phyloP scores from a whole-genome alignment of 30 jellyfish, hydroid and myxozoan genomes.

The Hydractinia echinata region DNA sequence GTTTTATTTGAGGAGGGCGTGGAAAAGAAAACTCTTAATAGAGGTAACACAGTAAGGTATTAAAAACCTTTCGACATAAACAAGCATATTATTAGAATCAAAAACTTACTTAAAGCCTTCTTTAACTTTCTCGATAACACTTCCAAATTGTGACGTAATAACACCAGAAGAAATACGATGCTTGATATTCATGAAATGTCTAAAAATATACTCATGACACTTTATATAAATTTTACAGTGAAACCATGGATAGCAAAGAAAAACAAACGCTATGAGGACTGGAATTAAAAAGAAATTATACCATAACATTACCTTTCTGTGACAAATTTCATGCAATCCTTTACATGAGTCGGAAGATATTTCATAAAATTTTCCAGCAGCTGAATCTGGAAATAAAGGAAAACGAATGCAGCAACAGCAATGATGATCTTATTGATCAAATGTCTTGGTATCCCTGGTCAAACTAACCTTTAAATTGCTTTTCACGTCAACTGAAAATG shows the following conservation, averaged over 20 bases:
- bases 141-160: background rate
- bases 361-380: constrained; percentile 31
- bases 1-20: too few relatives aligned
- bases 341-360: constrained; percentile 13
- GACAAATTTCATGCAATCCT: constrained; percentile 25
- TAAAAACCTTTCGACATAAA: too few relatives aligned
- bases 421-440: too few relatives aligned
- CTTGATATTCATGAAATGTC: constrained; percentile 26
- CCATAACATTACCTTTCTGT: constrained; percentile 25
- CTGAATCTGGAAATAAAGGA: constrained; percentile 19
- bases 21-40: too few relatives aligned
- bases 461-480: too few relatives aligned
- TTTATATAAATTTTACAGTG: background rate
- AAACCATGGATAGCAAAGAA: too few relatives aligned
- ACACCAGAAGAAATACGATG: background rate
- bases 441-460: too few relatives aligned
- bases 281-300: background rate
- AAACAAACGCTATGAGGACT: background rate
- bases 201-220: background rate
- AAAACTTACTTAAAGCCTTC: constrained; percentile 28
- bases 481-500: background rate
- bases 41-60: too few relatives aligned
- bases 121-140: constrained; percentile 16
- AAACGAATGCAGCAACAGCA: background rate
- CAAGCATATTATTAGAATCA: background rate